Base-by-base conservation (phyloP, 1,140 invertebrate species). In the Sminthurinus signatus region DNA sequence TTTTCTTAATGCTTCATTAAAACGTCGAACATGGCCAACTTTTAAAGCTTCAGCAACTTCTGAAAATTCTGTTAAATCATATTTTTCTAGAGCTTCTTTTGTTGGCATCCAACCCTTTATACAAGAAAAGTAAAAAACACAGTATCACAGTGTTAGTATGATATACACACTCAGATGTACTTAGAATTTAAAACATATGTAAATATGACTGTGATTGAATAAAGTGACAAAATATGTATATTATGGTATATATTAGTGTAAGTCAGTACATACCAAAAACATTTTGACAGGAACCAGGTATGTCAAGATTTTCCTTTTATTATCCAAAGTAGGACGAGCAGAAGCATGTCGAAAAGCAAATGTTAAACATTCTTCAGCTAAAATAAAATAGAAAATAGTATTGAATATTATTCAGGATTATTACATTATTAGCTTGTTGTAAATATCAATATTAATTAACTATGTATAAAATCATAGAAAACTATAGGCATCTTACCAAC, bases 261-360 rank as follows among this genome's bases (percentile, higher is more conserved):
- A 17, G 42, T 19, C 3, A 60, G 32, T 64, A 73, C 77, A 75
- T 76, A 83, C 82, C 65, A 96, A 76, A 23, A 98, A 79, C 92
- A 98, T 96, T 80, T 97, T 97, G 0, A 98, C 93, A 25, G 96
- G 96, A 61, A 98, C 87, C 42, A 99, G 80, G 77, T 98, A 98
- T 51, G 94, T 96, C 5, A 99, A 80, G 73, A 97, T 98, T 19
- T 95, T 79, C 66, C 89, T 81, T 77, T 98, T 98, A 75, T 98
- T 98, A 75, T 87, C 91, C 52, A 79, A 55, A 79, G 62, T 86
- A 89, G n/a, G 79, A 78, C 69, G 80, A 84, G 67, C 95, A 90
- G 74, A 94, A 96, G 73, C 88, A 85, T 77, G 50, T 3, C 89
- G 82, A 79, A 98, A 98, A 0, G 96, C 93, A 80, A 88, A 98